Base-by-base conservation (phyloP, 2,888 invertebrate genomes). In the Drepana falcataria region DNA sequence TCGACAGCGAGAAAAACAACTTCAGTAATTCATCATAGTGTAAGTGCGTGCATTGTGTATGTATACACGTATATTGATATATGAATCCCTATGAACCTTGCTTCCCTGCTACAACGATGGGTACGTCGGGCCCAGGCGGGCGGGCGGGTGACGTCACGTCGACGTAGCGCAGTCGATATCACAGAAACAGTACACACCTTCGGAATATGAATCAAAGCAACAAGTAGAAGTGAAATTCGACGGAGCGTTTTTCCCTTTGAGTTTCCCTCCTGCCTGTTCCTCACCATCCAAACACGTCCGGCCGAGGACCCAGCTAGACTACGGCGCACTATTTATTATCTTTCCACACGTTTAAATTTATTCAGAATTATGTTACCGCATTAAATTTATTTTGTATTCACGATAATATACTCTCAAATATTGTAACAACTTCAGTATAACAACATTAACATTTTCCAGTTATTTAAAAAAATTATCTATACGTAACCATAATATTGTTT, bases 351-450 rank as follows among this genome's bases (percentile, higher is more conserved):
- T 79, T 80, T 75, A 72, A 71, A 67, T 76, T 71, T 66, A 71
- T 68, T 73, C 77, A 65, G 40, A 79, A 71, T 76, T 69, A 73
- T 72, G 76, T 75, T 74, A 82, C 78, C 81, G 80, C 83, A 81
- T 83, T 85, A 83, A 79, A 79, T 80, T 80, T 78, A 78, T 72
- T 81, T 79, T 83, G 85, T 85, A 83, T 83, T 76, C 81, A 77
- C 81, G 79, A 79, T 84, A 84, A 89, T 90, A 91, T 91, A 91
- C 91, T 91, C 91, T 91, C 91, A 91, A 88, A 91, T 90, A 91
- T 88, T 89, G 87, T 90, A 91, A 91, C 91, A 91, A 91, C 85
- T 88, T 90, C 85, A 80, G 84, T 88, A 91, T 91, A 91, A 91
- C 90, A 91, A 91, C 89, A 74, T 88, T 88, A 91, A 91, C 91